Evolutionary conservation across 2,113 vertebrate species (phyloP).

Genomic region (Tragelaphus buxtoni): DNA sequence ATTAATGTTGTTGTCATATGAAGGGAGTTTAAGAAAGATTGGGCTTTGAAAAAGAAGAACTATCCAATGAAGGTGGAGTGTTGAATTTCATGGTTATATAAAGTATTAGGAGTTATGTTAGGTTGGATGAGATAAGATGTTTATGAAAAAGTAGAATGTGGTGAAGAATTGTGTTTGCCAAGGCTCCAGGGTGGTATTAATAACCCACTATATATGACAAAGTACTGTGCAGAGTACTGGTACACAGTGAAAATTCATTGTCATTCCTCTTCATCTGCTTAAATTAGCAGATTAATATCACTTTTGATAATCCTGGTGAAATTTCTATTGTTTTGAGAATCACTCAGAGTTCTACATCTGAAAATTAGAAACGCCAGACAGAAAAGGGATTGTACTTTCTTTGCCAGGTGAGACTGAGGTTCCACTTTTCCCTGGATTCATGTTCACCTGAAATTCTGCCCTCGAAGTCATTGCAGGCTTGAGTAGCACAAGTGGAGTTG

Average conservation of each 20-base stretch:
- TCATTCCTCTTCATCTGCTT: constrained; percentile 21
- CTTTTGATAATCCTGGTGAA: constrained; percentile 32
- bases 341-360: neutral
- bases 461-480: neutral
- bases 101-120: constrained; percentile 71
- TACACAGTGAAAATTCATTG: constrained; percentile 18
- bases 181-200: constrained; percentile 58
- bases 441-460: neutral
- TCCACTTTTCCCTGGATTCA: neutral
- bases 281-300: constrained; percentile 5
- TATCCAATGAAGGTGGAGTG: constrained; percentile 68
- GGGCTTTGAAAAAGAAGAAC: constrained; percentile 57
- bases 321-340: constrained; percentile 24
- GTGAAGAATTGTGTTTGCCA: constrained; percentile 27
- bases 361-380: neutral
- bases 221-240: constrained; percentile 12
- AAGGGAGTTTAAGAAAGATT: constrained; percentile 57
- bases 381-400: neutral
- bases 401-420: neutral
- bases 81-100: constrained; percentile 65
- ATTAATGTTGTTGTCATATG: constrained; percentile 72
- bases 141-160: constrained; percentile 59
- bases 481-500: neutral
- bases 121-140: constrained; percentile 72
- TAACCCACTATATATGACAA: constrained; percentile 48